Base-by-base conservation (phyloP, 2,113 vertebrate species). In the Stigmatopora nigra region DNA sequence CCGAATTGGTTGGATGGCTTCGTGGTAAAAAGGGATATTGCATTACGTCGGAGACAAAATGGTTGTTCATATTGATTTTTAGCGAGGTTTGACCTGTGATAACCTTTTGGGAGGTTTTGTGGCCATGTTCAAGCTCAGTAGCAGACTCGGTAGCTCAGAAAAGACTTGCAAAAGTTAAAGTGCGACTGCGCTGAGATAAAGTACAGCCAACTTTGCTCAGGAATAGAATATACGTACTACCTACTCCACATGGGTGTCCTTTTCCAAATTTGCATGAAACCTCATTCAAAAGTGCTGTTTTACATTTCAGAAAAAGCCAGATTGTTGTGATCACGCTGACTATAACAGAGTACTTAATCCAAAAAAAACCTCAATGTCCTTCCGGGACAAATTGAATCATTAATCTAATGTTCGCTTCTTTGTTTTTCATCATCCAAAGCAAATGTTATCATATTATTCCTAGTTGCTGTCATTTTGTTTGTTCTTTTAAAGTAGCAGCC, bases 341-440 rank as follows among this genome's bases (percentile, higher is more conserved):
- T 59, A 67, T 77, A 84, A 86, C 74, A 71, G 70, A 79, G 78
- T 65, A 80, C 72, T 66, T 79, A 82, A 84, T 87, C 81, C 78
- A 63, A 10, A 41, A 31, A 75, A 83, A 70, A 70, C 72, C 63
- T 63, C 58, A 66, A 17, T 67, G 70, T 69, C 74, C 76, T 72
- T 75, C 53, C 14, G 69, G 72, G 56, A 80, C 65, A 75, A 67
- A 76, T 79, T 82, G 59, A 75, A 44, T 72, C 62, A 11, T 52
- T n/a, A 52, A 52, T 59, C 74, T 73, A 79, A 8, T 7, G 8
- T 36, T 84, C 82, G 69, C 65, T 84, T 67, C 77, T 68, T 87
- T 85, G 89, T 87, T 79, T 79, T 85, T 71, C 46, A 63, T n/a
- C 86, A 87, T 91, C 25, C 53, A 19, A 63, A 71, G 68, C 88